A percentile compares a stretch with the other conserved stretches of the same genome.
Conservation (phyloP, 2,888 invertebrate genomes). For the Eilema griseolum region DNA sequence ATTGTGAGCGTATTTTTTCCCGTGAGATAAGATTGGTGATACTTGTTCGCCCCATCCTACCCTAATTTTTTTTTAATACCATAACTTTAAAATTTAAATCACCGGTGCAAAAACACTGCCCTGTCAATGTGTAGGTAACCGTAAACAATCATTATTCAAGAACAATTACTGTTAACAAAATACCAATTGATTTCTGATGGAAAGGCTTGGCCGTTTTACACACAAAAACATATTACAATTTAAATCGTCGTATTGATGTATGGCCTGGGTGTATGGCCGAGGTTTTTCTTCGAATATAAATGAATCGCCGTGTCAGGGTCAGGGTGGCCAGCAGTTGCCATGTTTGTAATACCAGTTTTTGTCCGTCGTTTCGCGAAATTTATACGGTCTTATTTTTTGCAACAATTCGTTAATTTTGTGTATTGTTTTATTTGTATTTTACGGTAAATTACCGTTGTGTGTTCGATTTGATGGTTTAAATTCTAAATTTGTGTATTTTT, state of each 20-base stretch:
- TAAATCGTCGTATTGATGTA: constrained; percentile 65
- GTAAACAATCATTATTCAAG: constrained; percentile 30
- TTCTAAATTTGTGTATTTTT: constrained; percentile 9
- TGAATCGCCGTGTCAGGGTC: constrained; percentile 60
- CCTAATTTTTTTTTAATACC: background rate
- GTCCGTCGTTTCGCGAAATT: constrained; percentile 46
- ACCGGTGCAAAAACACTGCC: background rate
- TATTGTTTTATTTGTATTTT: constrained; percentile 37
- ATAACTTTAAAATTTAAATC: background rate
- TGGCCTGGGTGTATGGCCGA: constrained; percentile 34
- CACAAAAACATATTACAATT: constrained; percentile 67
- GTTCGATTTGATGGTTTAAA: constrained; percentile 3
- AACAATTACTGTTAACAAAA: constrained; percentile 62
- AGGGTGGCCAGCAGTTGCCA: constrained; percentile 43
- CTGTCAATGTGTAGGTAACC: background rate
- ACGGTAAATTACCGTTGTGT: constrained; percentile 14
- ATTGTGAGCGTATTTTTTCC: too few relatives aligned
- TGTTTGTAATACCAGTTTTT: constrained; percentile 60
- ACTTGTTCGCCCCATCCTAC: background rate
- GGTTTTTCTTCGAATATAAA: constrained; percentile 60
- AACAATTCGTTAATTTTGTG: constrained; percentile 37
- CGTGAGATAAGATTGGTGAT: too few relatives aligned
- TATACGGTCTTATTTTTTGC: constrained; percentile 44
- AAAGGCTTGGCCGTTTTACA: constrained; percentile 51
- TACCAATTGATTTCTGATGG: constrained; percentile 61